Conservation (phyloP, 1,140 invertebrate genomes). For the Brachionus rotundiformis region DNA sequence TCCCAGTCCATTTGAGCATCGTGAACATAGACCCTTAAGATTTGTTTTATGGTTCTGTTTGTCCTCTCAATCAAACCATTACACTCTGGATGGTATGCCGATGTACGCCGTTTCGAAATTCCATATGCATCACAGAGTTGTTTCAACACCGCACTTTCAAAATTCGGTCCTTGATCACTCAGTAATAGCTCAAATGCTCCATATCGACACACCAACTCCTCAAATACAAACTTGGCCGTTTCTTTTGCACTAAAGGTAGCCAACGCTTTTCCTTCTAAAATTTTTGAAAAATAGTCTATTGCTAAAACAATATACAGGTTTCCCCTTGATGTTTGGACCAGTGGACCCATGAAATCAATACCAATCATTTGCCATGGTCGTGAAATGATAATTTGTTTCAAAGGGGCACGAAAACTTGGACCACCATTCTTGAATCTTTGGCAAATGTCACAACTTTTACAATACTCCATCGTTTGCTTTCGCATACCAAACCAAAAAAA, state of each 20-base stretch:
- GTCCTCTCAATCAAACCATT: not conserved
- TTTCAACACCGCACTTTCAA: not conserved
- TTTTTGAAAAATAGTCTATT: not conserved
- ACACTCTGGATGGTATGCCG: not conserved
- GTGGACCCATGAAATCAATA: not conserved
- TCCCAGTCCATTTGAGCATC: not conserved
- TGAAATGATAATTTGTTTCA: not conserved
- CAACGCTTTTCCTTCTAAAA: not conserved
- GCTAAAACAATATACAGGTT: not conserved
- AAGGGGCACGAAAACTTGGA: not conserved
- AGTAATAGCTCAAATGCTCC: not conserved
- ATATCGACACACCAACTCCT: not conserved
- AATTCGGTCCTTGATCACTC: not conserved
- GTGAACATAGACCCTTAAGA: not conserved
- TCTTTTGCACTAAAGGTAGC: not conserved
- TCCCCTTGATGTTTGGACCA: not conserved
- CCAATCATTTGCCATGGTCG: not conserved
- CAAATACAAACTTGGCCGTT: not conserved
- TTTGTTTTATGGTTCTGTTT: constrained; percentile 17
- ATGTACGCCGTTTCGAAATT: not conserved
- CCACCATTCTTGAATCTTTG: not conserved
- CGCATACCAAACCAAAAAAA: not conserved
- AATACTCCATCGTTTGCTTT: not conserved
- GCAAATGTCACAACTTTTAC: not conserved
- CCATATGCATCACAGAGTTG: not conserved